Evolutionary conservation across 1,140 invertebrate genomes (phyloP).

Genomic region (Ladona fulva): DNA sequence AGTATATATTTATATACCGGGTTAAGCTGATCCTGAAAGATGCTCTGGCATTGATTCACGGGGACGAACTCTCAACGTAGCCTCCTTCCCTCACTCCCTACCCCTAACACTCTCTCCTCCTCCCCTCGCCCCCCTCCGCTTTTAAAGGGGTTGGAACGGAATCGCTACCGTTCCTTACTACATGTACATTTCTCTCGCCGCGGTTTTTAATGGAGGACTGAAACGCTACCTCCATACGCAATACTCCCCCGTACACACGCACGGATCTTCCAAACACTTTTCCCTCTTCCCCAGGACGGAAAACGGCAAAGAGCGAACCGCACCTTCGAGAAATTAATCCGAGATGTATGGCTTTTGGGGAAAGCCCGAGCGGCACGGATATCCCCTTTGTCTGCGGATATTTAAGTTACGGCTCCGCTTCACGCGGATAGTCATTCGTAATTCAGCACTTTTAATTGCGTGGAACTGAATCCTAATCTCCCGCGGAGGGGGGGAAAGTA

Average conservation of each 20-base stretch:
- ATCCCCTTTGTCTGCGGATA: not conserved
- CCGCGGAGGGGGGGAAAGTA: not conserved
- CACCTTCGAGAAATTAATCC: not conserved
- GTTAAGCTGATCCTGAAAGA: not conserved
- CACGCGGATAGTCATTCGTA: not conserved
- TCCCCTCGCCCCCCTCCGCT: not conserved
- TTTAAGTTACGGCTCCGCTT: not conserved
- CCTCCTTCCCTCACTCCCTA: not conserved
- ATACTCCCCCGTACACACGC: not conserved
- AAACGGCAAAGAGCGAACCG: not conserved
- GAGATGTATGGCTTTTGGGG: not conserved
- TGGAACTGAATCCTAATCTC: not conserved
- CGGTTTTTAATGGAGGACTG: no score
- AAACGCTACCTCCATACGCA: no score
- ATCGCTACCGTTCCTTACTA: not conserved
- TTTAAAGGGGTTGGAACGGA: conserved; percentile 3
- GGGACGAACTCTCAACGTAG: conserved; percentile 6
- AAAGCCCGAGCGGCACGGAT: not conserved
- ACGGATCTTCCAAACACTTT: not conserved
- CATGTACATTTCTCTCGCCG: not conserved
- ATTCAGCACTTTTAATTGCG: not conserved
- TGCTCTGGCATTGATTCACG: conserved; percentile 3
- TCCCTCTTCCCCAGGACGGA: not conserved
- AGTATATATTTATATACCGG: no score
- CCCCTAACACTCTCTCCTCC: not conserved